Evolutionary conservation across 2,797 vertebrate genomes (phyloP), one percentile per base, ranked within the genome.

Genomic region (Hemitrygon akajei): DNA sequence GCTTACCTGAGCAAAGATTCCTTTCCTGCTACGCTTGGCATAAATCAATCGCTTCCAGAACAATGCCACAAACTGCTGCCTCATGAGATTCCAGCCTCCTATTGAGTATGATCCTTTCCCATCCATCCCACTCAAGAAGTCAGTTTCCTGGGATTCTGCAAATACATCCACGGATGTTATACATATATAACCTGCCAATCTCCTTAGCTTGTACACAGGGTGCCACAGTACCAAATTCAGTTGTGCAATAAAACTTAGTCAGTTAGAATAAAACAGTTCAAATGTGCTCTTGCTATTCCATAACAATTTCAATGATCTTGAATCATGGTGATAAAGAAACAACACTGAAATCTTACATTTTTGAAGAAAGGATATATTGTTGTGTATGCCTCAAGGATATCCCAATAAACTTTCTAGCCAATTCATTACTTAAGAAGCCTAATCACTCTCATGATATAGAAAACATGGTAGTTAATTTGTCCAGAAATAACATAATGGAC

Each of bases 11-110:
- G 99, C 98, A 94, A 99, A 99, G 95, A 99, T 99, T 18, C 99
- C 98, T 95, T 99, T 99, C 91, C 98, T 96, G 94, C 98, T 99
- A 93, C 99, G 97, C 1, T 97, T 97, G 30, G 99, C 99, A 30
- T 99, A 99, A 60, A 99, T 97, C 94, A 99, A 97, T 34, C 99
- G 97, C 95, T 99, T 99, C 98, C 98, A 99, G 93, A 99, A 96
- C 5, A 99, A 96, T 22, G 99, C 98, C 66, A 98, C 97, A 95
- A 99, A 99, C 96, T 99, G 99, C 94, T 99, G 98, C 93, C 98
- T 97, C 94, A 96, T 98, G 94, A 99, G 97, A 94, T 98, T 98
- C 99, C 99, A 99, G 94, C 99, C 99, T 95, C 98, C 99, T 94
- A 99, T 97, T 95, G 99, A 98, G 95, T 97, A 99, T 0, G 99